Evolutionary conservation across 2,113 vertebrate genomes (phyloP).

Genomic region (Proterorhinus semilunaris): DNA sequence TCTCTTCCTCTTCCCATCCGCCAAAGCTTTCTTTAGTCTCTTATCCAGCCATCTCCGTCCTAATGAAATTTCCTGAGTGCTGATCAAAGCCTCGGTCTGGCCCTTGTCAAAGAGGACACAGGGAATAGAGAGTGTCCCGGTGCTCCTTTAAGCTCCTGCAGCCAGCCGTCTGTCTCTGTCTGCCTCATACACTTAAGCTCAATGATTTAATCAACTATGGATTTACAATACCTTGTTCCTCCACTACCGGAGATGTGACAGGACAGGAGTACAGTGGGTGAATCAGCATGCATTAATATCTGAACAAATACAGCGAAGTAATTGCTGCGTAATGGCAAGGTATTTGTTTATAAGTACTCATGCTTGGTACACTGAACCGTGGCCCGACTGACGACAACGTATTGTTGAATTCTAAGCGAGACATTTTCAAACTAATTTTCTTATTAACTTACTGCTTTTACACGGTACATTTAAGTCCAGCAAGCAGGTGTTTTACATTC

Average conservation of each 20-base stretch:
- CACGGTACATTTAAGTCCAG: too few species aligned
- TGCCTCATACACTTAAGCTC: slow-evolving; percentile 17
- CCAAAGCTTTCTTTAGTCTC: slow-evolving; percentile 55
- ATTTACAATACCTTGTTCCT: neutral
- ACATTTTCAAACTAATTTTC: too few species aligned
- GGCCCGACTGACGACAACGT: too few species aligned
- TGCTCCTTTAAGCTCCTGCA: slow-evolving; percentile 35
- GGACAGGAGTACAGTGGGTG: neutral
- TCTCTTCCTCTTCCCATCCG: slow-evolving; percentile 41
- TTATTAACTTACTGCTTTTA: too few species aligned
- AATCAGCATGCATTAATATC: neutral
- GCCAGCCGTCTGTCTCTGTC: slow-evolving; percentile 34
- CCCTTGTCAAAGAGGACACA: slow-evolving; percentile 54
- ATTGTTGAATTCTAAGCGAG: too few species aligned
- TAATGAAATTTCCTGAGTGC: slow-evolving; percentile 72
- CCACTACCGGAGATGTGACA: neutral
- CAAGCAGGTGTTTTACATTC: too few species aligned
- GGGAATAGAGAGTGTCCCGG: slow-evolving; percentile 48
- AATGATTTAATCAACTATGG: neutral
- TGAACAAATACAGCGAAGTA: too few species aligned
- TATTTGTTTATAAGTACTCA: too few species aligned
- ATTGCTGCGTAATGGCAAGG: too few species aligned
- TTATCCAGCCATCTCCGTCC: slow-evolving; percentile 61
- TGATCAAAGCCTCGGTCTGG: slow-evolving; percentile 67
- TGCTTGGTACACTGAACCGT: too few species aligned